phyloP scores from a whole-genome alignment of 1,140 invertebrate species.

The Heliconius congener region DNA sequence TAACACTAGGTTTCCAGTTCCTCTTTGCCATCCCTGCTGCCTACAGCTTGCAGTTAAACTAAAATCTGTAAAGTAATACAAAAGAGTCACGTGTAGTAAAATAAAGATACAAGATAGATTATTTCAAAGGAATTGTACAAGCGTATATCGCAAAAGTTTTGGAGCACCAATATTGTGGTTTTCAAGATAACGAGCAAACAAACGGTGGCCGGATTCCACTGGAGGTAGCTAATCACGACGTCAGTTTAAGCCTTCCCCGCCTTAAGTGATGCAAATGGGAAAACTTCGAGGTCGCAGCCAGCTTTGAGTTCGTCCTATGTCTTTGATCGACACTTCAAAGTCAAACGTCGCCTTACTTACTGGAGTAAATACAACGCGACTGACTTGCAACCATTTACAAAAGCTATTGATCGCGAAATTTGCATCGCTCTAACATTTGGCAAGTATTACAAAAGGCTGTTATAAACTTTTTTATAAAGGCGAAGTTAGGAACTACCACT shows the following conservation, averaged over 20 bases:
- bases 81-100: background rate
- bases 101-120: background rate
- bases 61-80: background rate
- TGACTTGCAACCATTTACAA: conserved; percentile 39
- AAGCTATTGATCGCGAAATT: conserved; percentile 33
- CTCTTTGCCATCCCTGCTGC: too few relatives aligned
- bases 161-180: conserved; percentile 24
- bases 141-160: conserved; percentile 20
- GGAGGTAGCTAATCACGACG: conserved; percentile 47
- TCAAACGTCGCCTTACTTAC: conserved; percentile 58
- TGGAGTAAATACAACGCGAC: conserved; percentile 38
- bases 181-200: conserved; percentile 38
- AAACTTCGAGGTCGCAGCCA: conserved; percentile 68
- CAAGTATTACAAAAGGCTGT: conserved; percentile 43
- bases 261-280: conserved; percentile 72
- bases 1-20: too few relatives aligned
- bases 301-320: conserved; percentile 64
- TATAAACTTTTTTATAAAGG: conserved; percentile 30
- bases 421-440: conserved; percentile 26
- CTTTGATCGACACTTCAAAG: conserved; percentile 73
- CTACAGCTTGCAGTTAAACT: too few relatives aligned
- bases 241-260: conserved; percentile 62
- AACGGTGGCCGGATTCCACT: conserved; percentile 37
- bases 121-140: background rate
- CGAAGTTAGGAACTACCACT: conserved; percentile 19